A percentile compares a stretch with the other conserved stretches of the same genome.
phyloP scores from a whole-genome alignment of 1,140 invertebrate genomes.

The Varroa destructor region DNA sequence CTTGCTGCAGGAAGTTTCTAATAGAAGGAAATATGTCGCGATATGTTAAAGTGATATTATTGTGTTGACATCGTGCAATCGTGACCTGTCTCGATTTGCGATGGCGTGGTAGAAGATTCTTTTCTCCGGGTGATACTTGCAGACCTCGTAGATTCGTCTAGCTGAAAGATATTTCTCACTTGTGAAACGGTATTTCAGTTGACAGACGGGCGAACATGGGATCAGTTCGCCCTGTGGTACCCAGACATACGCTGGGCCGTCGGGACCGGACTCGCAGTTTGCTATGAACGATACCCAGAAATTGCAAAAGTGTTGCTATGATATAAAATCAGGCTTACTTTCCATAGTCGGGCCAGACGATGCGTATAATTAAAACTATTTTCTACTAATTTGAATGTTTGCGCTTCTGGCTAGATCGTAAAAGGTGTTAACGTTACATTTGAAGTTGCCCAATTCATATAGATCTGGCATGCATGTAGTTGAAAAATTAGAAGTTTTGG shows the following conservation, averaged over 20 bases:
- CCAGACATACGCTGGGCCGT: slow-evolving; percentile 1
- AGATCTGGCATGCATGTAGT: too few relatives aligned
- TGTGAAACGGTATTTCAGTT: slow-evolving; percentile 20
- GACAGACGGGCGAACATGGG: slow-evolving; percentile 9
- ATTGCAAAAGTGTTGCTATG: not conserved
- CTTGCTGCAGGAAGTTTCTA: too few relatives aligned
- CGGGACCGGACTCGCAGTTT: not conserved
- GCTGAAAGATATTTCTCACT: slow-evolving; percentile 15
- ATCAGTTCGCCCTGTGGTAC: slow-evolving; percentile 12
- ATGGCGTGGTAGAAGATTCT: slow-evolving; percentile 15
- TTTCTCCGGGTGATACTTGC: slow-evolving; percentile 9
- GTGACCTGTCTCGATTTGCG: slow-evolving; percentile 1
- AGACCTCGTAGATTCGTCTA: slow-evolving; percentile 14
- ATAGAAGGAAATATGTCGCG: too few relatives aligned
- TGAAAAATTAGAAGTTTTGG: too few relatives aligned
- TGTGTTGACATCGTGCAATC: too few relatives aligned
- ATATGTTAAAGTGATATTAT: too few relatives aligned
- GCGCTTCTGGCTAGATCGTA: too few relatives aligned
- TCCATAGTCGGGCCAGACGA: not conserved
- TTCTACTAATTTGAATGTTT: too few relatives aligned
- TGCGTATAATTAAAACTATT: not conserved
- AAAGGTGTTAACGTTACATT: too few relatives aligned
- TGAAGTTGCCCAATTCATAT: too few relatives aligned
- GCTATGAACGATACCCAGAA: not conserved
- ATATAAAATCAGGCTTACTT: not conserved